These are phyloP conservation scores for Standfussiana lucernea DNA, from an alignment of 2,888 invertebrate genomes.

Conservation along the genomic window DNA sequence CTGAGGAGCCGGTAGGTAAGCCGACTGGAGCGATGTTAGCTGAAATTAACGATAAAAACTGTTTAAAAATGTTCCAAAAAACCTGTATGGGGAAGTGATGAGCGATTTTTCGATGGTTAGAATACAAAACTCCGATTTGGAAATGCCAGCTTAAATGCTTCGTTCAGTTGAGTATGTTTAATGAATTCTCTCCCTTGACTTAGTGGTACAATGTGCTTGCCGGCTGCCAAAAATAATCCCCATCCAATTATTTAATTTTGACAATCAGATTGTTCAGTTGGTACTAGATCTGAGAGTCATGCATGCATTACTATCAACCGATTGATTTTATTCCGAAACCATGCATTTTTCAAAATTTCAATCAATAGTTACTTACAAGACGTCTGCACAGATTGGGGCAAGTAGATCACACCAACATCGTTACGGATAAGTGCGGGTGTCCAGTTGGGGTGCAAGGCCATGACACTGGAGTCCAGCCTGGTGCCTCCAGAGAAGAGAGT, in stretches of 20 bases:
- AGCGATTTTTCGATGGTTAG: not conserved
- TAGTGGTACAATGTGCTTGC: not conserved
- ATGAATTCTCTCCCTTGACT: not conserved
- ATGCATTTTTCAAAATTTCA: not conserved
- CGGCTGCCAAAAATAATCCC: not conserved
- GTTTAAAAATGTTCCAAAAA: not conserved
- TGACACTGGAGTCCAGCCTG: slow-evolving; percentile 70
- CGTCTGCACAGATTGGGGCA: slow-evolving; percentile 54
- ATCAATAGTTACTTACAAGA: slow-evolving; percentile 30
- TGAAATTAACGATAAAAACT: slow-evolving; percentile 41
- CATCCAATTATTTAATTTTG: not conserved
- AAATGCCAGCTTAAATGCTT: not conserved
- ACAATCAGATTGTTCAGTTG: not conserved
- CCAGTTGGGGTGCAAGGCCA: slow-evolving; percentile 76
- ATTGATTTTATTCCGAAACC: too few species aligned
- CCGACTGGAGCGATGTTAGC: slow-evolving; percentile 69
- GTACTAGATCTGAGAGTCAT: not conserved
- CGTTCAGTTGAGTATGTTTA: too few species aligned
- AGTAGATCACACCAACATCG: slow-evolving; percentile 75
- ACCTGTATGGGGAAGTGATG: not conserved
- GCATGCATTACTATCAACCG: not conserved
- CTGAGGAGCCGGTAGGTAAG: slow-evolving; percentile 65
- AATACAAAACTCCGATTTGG: not conserved
- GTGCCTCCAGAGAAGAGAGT: slow-evolving; percentile 78
- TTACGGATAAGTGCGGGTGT: slow-evolving; percentile 71